Evolutionary conservation across 2,113 vertebrate genomes (phyloP).

Genomic region (Dasyornis broadbenti): DNA sequence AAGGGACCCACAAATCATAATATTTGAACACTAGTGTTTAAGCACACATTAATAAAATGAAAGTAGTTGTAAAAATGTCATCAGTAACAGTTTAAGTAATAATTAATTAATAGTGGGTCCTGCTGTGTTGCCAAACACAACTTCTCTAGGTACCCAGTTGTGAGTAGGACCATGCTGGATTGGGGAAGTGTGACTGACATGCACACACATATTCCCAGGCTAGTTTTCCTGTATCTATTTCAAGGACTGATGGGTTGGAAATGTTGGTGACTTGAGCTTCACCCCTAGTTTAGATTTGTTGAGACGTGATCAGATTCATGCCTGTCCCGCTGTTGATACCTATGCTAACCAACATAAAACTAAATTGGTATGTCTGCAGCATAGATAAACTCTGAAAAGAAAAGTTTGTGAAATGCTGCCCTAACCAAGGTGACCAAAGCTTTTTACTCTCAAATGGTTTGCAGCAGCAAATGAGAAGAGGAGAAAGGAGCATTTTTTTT

Average conservation of each 20-base stretch:
- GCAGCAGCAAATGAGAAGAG: not conserved
- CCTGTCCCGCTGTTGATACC: not conserved
- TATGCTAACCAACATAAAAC: not conserved
- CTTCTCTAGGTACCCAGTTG: not conserved
- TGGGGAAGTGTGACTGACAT: fast-evolving
- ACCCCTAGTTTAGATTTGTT: not conserved
- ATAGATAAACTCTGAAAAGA: not conserved
- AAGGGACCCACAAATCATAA: not conserved
- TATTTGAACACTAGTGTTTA: not conserved
- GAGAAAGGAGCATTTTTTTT: not conserved
- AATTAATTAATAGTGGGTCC: not conserved
- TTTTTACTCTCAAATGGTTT: not conserved
- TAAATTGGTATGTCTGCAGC: not conserved
- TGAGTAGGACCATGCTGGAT: not conserved
- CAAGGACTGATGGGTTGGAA: not conserved
- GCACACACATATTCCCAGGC: not conserved
- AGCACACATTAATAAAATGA: not conserved
- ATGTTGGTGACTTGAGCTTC: not conserved
- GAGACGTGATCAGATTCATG: not conserved
- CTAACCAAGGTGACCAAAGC: not conserved
- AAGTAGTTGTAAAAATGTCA: not conserved
- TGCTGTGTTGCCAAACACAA: not conserved
- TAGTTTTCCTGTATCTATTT: not conserved
- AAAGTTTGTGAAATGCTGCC: not conserved
- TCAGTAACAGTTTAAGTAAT: not conserved